These are phyloP conservation scores for Oryzias sinensis DNA, from an alignment of 2,797 vertebrate species.

Conservation along the genomic window DNA sequence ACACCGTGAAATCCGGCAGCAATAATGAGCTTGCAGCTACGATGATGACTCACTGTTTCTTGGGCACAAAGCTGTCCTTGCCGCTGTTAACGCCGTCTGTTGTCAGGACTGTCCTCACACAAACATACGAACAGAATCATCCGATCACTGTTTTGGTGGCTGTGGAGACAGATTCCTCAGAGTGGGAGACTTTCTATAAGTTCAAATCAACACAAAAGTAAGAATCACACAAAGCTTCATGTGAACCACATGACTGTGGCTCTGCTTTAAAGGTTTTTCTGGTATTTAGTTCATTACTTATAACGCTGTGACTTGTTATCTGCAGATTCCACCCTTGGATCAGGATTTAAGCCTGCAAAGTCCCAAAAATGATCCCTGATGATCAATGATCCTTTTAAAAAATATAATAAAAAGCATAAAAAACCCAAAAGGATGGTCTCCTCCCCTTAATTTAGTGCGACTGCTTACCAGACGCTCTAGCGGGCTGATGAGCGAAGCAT, in stretches of 20 bases:
- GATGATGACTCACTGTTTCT: constrained; percentile 1
- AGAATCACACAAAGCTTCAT: neutral
- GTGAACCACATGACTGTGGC: neutral
- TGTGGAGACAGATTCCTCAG: neutral
- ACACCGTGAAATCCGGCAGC: constrained; percentile 6
- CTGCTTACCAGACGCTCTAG: constrained; percentile 38
- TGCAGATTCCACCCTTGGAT: neutral
- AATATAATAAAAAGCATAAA: constrained; percentile 7
- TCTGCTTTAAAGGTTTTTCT: neutral
- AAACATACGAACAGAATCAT: neutral
- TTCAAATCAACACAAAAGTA: neutral
- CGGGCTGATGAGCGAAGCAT: constrained; percentile 35
- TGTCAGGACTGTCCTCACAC: constrained; percentile 5
- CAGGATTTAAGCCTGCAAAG: constrained; percentile 10
- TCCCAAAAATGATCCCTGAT: constrained; percentile 10
- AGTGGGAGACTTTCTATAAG: no score
- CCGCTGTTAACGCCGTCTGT: constrained; percentile 10
- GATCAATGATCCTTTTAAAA: constrained; percentile 11
- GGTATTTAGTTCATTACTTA: neutral
- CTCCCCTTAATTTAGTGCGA: constrained; percentile 41
- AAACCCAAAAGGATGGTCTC: constrained; percentile 20
- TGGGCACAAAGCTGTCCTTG: constrained; percentile 8
- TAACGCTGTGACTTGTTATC: constrained; percentile 2
- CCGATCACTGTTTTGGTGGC: neutral
- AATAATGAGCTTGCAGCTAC: constrained; percentile 20